Evolutionary conservation across 2,888 invertebrate genomes (phyloP).

Genomic region (Acleris sparsana): DNA sequence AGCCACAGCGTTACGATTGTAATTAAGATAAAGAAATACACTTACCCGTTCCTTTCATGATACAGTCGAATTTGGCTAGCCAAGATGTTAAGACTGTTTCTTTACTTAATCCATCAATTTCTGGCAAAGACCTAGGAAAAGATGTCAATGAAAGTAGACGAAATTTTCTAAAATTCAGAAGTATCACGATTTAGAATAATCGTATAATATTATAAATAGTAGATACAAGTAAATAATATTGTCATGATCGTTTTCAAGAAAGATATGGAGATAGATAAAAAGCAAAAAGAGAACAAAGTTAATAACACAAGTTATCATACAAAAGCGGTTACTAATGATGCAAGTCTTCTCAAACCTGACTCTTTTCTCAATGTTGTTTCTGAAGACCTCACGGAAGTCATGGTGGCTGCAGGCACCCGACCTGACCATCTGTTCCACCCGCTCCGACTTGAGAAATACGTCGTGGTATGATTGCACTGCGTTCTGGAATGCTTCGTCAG

Average conservation of each 20-base stretch:
- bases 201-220: too few relatives aligned
- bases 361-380: conserved; percentile 99
- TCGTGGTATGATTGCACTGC: conserved; percentile 98
- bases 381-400: conserved; percentile 97
- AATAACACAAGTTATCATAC: not conserved
- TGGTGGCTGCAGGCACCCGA: conserved; percentile 99
- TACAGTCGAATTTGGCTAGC: conserved; percentile 99
- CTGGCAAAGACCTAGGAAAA: conserved; percentile 93
- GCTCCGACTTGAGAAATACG: conserved; percentile 98
- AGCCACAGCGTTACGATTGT: conserved; percentile 25
- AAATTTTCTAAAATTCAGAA: not conserved
- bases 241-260: too few relatives aligned
- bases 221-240: too few relatives aligned
- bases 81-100: conserved; percentile 99
- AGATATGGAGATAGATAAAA: too few relatives aligned
- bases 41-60: conserved; percentile 92
- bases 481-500: conserved; percentile 99
- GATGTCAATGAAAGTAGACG: conserved; percentile 5
- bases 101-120: conserved; percentile 99
- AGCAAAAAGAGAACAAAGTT: not conserved
- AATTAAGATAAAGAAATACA: conserved; percentile 35
- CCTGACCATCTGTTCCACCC: conserved; percentile 97
- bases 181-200: too few relatives aligned
- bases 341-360: conserved; percentile 86
- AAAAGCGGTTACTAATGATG: not conserved